phyloP scores from a whole-genome alignment of 2,888 invertebrate genomes.

The Hyppa rectilinea region DNA sequence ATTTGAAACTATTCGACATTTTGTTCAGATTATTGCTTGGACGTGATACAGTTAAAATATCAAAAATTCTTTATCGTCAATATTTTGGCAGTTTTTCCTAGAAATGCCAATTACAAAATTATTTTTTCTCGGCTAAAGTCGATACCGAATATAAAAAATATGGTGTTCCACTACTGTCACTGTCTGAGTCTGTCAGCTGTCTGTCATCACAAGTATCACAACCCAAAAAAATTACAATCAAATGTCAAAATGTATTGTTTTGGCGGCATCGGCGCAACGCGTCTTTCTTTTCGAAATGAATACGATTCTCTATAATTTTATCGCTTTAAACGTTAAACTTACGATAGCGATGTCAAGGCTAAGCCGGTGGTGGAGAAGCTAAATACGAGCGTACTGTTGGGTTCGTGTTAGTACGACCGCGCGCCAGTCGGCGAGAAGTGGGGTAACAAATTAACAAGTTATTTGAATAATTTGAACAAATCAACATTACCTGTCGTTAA shows the following conservation, averaged over 20 bases:
- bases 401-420: constrained; percentile 82
- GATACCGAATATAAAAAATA: not conserved
- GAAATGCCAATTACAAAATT: not conserved
- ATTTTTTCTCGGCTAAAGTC: not conserved
- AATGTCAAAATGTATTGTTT: constrained; percentile 48
- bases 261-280: constrained; percentile 45
- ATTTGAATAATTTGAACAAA: constrained; percentile 49
- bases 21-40: not conserved
- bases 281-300: constrained; percentile 49
- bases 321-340: constrained; percentile 57
- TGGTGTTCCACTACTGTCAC: constrained; percentile 27
- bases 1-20: not conserved
- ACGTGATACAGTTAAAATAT: no score
- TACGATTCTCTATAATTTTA: constrained; percentile 37
- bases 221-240: not conserved
- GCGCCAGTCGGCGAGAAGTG: constrained; percentile 72
- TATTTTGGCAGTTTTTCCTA: not conserved
- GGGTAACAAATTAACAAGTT: constrained; percentile 49
- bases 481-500: constrained; percentile 46
- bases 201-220: not conserved
- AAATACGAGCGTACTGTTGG: constrained; percentile 78
- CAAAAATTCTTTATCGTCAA: not conserved
- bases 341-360: constrained; percentile 82
- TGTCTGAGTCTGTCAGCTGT: constrained; percentile 36
- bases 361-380: constrained; percentile 69